Base-by-base conservation (phyloP, 1,140 invertebrate genomes). In the Drosophila repleta region DNA sequence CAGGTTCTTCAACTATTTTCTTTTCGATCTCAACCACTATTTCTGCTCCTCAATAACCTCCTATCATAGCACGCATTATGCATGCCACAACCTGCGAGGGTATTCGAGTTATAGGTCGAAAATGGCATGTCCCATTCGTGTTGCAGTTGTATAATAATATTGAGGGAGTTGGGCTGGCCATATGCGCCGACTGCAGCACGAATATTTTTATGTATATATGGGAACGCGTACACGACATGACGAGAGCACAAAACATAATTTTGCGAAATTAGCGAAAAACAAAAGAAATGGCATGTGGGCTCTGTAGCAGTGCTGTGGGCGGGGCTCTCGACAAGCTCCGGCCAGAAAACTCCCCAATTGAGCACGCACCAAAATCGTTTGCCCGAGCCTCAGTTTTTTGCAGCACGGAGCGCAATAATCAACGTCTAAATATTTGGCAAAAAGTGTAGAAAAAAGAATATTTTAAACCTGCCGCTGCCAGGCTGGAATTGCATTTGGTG, bases 331-430 rank as follows among this genome's bases (percentile, higher is more conserved):
- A 37, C 24, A 15, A 18, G 26, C 37, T 26, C 66, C 56, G 17
- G 41, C 52, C 45, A 60, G 66, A 90, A 89, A 87, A 90, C 85
- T 90, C 85, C 85, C 85, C 85, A 85, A 90, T 90, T 90, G 85
- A 90, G 87, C 85, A 90, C 85, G 85, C 85, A 90, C 85, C 78
- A 87, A 87, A 87, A 83, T 88, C 83, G 82, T 87, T 87, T 87
- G 82, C 64, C 56, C 53, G 58, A 61, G 72, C 51, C 64, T 32
- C 35, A 39, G 37, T 53, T 45, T 29, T 35, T 35, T 35, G 32
- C 11, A 53, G 20, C 39, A 62, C 32, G 21, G 15, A n/a, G 66
- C 56, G 51, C 55, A 75, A 88, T 82, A 79, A 82, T 87, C 78
- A 88, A 87, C 83, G 83, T 87, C 82, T 88, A 87, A 87, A 87